These are phyloP conservation scores for Camponotus vicinus DNA, from an alignment of 1,140 invertebrate genomes.

Conservation along the genomic window DNA sequence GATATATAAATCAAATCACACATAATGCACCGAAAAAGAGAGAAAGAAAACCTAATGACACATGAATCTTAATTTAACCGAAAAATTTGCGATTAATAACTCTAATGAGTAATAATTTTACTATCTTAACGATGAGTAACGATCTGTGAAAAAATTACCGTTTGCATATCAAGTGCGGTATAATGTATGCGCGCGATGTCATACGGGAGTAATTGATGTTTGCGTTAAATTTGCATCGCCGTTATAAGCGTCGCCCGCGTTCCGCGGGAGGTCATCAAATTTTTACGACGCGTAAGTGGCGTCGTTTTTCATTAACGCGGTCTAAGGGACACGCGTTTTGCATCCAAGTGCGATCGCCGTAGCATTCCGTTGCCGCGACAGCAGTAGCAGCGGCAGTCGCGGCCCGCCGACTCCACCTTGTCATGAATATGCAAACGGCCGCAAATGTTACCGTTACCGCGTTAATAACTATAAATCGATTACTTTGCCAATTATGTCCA, in stretches of 20 bases:
- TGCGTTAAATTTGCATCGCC: constrained; percentile 49
- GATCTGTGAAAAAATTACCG: constrained; percentile 17
- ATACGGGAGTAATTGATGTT: constrained; percentile 22
- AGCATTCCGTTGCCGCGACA: background rate
- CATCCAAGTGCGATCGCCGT: constrained; percentile 36
- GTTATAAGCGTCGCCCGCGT: constrained; percentile 48
- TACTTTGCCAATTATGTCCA: constrained; percentile 66
- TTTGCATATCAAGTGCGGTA: background rate
- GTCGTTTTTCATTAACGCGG: constrained; percentile 62
- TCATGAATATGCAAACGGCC: constrained; percentile 70
- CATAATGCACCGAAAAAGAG: background rate
- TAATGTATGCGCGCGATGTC: constrained; percentile 6
- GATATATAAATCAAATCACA: background rate
- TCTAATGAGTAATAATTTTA: background rate
- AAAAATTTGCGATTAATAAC: background rate
- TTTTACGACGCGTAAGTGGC: constrained; percentile 62
- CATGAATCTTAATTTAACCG: background rate
- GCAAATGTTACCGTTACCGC: constrained; percentile 41
- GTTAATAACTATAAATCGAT: constrained; percentile 72
- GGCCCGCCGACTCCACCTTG: constrained; percentile 28
- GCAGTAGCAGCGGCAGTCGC: background rate
- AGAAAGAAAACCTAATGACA: background rate
- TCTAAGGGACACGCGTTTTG: constrained; percentile 29
- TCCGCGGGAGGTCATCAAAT: constrained; percentile 53
- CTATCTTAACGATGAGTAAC: background rate